Conservation (phyloP, 2,888 invertebrate genomes). For the Lasioglossum pauxillum region DNA sequence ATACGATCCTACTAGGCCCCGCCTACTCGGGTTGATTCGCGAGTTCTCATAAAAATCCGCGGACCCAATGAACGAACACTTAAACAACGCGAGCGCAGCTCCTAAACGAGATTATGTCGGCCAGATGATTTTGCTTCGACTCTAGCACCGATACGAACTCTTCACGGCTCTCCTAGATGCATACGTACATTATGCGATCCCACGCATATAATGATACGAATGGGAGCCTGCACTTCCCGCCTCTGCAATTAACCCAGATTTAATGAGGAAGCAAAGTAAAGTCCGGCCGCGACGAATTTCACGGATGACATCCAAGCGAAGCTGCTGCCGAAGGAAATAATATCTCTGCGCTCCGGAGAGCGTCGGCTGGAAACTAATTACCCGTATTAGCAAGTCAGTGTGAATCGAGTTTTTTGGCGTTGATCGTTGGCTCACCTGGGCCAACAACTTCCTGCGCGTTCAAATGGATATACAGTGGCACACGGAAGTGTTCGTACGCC, state of each 20-base stretch:
- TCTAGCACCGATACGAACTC: background rate
- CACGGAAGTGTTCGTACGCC: no score
- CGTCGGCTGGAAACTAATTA: conserved; percentile 14
- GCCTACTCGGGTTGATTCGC: background rate
- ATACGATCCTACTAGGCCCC: background rate
- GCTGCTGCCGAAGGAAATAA: background rate
- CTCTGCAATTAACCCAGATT: conserved; percentile 36
- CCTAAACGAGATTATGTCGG: background rate
- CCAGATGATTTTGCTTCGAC: background rate
- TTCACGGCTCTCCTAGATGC: background rate
- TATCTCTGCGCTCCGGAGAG: background rate
- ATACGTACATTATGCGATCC: background rate
- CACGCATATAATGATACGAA: conserved; percentile 5
- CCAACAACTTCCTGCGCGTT: background rate
- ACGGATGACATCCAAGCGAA: background rate
- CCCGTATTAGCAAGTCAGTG: conserved; percentile 1
- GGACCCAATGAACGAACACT: background rate
- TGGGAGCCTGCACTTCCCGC: conserved; percentile 5
- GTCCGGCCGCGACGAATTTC: conserved; percentile 8
- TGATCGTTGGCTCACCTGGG: background rate
- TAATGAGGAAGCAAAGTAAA: conserved; percentile 32
- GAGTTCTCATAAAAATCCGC: background rate
- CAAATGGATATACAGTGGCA: no score
- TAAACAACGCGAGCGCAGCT: no score
- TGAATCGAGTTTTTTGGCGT: background rate